Conservation (phyloP, 2,113 vertebrate species). For the Pachyramphus minor region DNA sequence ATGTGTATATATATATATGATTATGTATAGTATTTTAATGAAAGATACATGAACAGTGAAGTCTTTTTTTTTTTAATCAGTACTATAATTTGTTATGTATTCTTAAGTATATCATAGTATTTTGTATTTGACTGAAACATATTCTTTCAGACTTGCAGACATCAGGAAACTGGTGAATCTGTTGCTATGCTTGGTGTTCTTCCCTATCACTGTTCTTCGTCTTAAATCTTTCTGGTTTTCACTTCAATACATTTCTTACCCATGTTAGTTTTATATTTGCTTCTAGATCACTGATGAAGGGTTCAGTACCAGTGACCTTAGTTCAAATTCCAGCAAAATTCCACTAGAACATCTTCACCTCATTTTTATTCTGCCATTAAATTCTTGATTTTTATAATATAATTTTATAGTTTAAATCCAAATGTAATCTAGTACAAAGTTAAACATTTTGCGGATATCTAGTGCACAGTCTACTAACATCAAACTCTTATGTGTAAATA, state of each 20-base stretch:
- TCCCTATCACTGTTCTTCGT: background rate
- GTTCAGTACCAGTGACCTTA: background rate
- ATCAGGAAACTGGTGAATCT: background rate
- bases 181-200: background rate
- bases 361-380: background rate
- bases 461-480: background rate
- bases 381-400: background rate
- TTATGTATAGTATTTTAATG: background rate
- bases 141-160: background rate
- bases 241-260: background rate
- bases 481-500: background rate
- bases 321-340: background rate
- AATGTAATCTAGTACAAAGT: background rate
- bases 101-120: background rate
- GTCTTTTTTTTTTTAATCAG: background rate
- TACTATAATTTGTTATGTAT: background rate
- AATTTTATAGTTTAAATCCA: background rate
- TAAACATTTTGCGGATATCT: background rate
- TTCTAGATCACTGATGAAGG: background rate
- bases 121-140: background rate
- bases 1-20: background rate
- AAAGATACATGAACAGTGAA: background rate
- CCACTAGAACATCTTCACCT: background rate
- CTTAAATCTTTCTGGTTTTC: background rate
- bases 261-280: background rate